Evolutionary conservation across 2,113 vertebrate genomes (phyloP), one percentile per base, ranked within the genome.

Genomic region (Oceanites oceanicus): DNA sequence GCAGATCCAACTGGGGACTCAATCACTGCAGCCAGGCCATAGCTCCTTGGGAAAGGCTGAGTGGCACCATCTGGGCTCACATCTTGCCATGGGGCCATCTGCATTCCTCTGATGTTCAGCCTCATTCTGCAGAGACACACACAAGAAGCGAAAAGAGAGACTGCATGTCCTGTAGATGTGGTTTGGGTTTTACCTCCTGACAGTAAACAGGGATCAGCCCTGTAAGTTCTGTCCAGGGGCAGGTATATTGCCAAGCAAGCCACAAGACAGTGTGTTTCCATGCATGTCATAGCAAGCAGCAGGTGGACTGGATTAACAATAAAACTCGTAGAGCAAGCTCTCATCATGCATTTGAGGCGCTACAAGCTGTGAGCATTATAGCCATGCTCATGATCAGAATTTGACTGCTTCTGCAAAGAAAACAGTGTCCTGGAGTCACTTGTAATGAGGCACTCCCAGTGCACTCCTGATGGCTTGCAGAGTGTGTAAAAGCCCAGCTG

Each of bases 381-480:
- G 70, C 44, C 59, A 40, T 8, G 10, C 34, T 71, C 22, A 32
- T 5, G 15, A 70, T 32, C 38, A 56, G 49, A 88, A 66, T 73
- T 30, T 47, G 27, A 67, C 63, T 86, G 47, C 38, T 85, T 49
- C 62, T 68, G 61, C 47, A 81, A 70, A 66, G 49, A 42, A 74
- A 92, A 88, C 2, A 2, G 27, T 55, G 73, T 87, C 56, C 56
- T 89, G 80, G 40, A 91, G 49, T 71, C 73, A 53, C 49, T 34
- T 85, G 76, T 32, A 82, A 62, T 3, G 42, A 92, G 53, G 58
- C 19, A 58, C 19, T 90, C 62, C 30, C 36, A 66, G 20, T 12
- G 38, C 62, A 89, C 34, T 47, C 53, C 71, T 13, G n/a, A 53
- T 66, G 21, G 27, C 32, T 13, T 2, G 15, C 0, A 0, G 34